Base-by-base conservation (phyloP, 2,113 vertebrate genomes). In the Hyla sarda region DNA sequence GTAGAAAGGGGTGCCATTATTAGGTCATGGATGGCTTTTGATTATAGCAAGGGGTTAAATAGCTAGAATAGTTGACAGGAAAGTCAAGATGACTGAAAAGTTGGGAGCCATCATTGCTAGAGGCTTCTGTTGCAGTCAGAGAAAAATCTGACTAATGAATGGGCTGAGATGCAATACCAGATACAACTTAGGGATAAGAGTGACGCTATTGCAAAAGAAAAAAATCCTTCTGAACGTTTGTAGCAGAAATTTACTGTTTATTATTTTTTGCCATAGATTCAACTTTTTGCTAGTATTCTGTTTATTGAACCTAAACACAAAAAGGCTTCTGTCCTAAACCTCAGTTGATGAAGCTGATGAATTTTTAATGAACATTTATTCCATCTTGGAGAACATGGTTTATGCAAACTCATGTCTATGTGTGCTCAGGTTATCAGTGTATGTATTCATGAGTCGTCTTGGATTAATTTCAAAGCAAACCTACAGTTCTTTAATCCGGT, bases 311-410 rank as follows among this genome's bases (percentile, higher is more conserved):
- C 54, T 37, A 41, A 79, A 30, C 52, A 52, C n/a, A 58, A 60
- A 79, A 34, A 56, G 17, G 50, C 48, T 77, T 47, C 17, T 17
- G 25, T 54, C 72, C 47, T 54, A 77, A 77, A 54, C 74, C 28
- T 34, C 12, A 41, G 41, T 41, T 41, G 41, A 5, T 41, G 41
- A n/a, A 37, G 54, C 14, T 17, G 17, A 58, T 79, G 54, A 79
- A 79, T 79, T 37, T 60, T 79, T 79, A 79, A 60, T 79, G 54
- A 60, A n/a, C n/a, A n/a, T n/a, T n/a, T n/a, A n/a, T n/a, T n/a
- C 76, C 32, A 60, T 79, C 19, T 79, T 54, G 25, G 10, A 37
- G 32, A 60, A 17, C 60, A 52, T 60, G 54, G 52, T 79, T 79
- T 58, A 79, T 79, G 76, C 52, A 41, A 16, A 16, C 54, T 60